Evolutionary conservation across 2,113 vertebrate species (phyloP).

Genomic region (Hippocampus abdominalis): DNA sequence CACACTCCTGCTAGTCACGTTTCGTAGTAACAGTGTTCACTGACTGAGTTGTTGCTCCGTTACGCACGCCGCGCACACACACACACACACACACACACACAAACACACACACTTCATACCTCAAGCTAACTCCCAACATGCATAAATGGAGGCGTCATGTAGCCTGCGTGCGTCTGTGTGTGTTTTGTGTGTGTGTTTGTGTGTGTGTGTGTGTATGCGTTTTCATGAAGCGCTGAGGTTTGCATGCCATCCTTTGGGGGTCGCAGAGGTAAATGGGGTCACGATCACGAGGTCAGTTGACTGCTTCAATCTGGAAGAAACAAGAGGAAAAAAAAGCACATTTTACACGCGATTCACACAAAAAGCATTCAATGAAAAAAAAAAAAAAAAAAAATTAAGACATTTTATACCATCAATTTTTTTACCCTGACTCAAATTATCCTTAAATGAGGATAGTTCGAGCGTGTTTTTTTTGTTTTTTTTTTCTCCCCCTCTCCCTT

Average conservation of each 20-base stretch:
- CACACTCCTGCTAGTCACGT: slow-evolving; percentile 53
- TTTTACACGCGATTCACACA: neutral
- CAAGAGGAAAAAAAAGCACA: slow-evolving; percentile 1
- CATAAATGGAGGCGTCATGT: slow-evolving; percentile 47
- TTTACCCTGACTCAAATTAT: too few species aligned
- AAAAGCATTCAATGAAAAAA: too few species aligned
- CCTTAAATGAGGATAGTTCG: too few species aligned
- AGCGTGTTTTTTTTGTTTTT: too few species aligned
- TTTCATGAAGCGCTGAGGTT: slow-evolving; percentile 14
- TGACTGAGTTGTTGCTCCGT: slow-evolving; percentile 40
- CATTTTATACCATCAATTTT: too few species aligned
- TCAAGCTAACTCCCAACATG: slow-evolving; percentile 39
- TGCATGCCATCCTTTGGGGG: slow-evolving; percentile 37
- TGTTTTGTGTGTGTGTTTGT: slow-evolving; percentile 7
- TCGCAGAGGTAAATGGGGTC: slow-evolving; percentile 30
- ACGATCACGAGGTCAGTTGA: slow-evolving; percentile 17
- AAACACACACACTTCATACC: slow-evolving; percentile 22
- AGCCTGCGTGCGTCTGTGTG: slow-evolving; percentile 23
- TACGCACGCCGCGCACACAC: slow-evolving; percentile 34
- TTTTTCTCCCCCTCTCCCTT: too few species aligned
- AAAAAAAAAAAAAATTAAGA: too few species aligned
- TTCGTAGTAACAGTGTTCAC: slow-evolving; percentile 43
- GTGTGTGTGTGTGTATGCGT: slow-evolving; percentile 5
- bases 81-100: slow-evolving; percentile 32
- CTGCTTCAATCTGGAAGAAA: slow-evolving; percentile 63